phyloP scores from a whole-genome alignment of 2,888 invertebrate species.

The Coenonympha glycerion region DNA sequence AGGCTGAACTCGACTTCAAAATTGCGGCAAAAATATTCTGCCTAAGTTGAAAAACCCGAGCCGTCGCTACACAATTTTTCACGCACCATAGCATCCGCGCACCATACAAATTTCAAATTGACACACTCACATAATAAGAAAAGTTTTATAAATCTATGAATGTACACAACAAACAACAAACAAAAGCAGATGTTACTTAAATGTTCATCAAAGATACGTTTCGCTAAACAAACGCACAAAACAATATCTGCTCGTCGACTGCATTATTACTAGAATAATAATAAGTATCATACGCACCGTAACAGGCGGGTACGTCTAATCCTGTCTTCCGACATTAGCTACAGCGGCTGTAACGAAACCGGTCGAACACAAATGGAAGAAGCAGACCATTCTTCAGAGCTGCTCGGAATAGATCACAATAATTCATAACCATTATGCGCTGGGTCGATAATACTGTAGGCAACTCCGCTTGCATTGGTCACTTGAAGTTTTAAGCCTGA shows the following conservation, averaged over 20 bases:
- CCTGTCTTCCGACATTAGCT: constrained; percentile 28
- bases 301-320: constrained; percentile 21
- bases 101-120: too few species aligned
- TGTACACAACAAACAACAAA: too few species aligned
- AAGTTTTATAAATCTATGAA: too few species aligned
- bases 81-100: too few species aligned
- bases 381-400: constrained; percentile 57
- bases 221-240: neutral
- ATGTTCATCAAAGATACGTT: neutral
- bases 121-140: too few species aligned
- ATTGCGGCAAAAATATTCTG: too few species aligned
- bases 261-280: neutral
- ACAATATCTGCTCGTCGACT: neutral
- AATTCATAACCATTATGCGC: constrained; percentile 66
- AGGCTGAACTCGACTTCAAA: too few species aligned
- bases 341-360: constrained; percentile 26
- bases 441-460: constrained; percentile 47
- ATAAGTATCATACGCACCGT: constrained; percentile 4
- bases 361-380: constrained; percentile 33
- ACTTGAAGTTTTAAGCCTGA: neutral
- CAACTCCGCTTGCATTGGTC: neutral
- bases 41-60: too few species aligned
- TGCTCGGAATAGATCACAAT: constrained; percentile 66
- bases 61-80: too few species aligned
- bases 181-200: too few species aligned